Evolutionary conservation across 2,797 vertebrate species (phyloP), one percentile per base, ranked within the genome.

Genomic region (Poecilia picta): DNA sequence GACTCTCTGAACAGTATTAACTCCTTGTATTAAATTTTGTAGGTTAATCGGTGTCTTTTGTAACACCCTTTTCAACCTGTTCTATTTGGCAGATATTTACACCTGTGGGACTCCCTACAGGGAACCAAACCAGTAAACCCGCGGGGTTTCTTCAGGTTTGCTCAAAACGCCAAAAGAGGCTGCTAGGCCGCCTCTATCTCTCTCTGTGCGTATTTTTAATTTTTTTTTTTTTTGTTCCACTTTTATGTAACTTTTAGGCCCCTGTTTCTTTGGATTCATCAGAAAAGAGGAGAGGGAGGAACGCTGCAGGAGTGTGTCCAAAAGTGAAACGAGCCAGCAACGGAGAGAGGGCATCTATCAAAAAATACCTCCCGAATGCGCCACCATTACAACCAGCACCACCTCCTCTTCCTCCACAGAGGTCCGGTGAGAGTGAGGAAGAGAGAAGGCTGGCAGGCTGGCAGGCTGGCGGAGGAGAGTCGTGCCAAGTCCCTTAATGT

Each of bases 401-500:
- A 62, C 70, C 81, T 33, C 79, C 79, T 25, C 77, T 77, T 53
- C 75, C 71, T 75, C 80, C 87, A 79, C 81, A 70, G 90, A 62
- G 36, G 59, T 93, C 92, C 91, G 81, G 68, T 66, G 79, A 84
- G 83, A 80, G 75, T 45, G 86, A 88, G 90, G 86, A 90, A 88
- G 90, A 73, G 88, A 41, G 76, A 66, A 90, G 91, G 83, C 88
- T 93, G 33, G 36, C 6, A 41, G 39, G 39, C 39, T 41, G 94
- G 93, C 94, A 94, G 90, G 74, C 89, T 83, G 88, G 85, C 72
- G 87, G 72, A 89, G 84, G 83, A 85, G 86, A 88, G 47, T 83
- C 85, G 90, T 94, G 94, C 95, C 95, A 96, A 96, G 92, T 95
- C 94, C 89, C 94, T 94, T 95, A 96, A 96, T 95, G 94, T 95